Evolutionary conservation across 1,140 invertebrate species (phyloP).

Genomic region (Fragariocoptes setiger): DNA sequence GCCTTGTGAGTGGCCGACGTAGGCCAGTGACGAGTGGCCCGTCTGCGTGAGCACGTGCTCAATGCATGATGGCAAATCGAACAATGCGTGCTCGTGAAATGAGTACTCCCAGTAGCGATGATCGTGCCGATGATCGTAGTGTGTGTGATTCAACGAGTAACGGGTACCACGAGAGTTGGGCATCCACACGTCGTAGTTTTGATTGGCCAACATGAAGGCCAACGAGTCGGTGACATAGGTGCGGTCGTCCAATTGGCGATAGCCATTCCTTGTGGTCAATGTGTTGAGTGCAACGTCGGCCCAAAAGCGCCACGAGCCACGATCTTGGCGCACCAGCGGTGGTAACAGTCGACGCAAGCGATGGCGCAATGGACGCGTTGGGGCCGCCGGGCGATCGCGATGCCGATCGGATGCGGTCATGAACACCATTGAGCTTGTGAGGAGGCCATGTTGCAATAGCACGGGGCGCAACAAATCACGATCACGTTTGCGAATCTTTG

Average conservation of each 20-base stretch:
- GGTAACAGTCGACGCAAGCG: neutral
- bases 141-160: conserved; percentile 15
- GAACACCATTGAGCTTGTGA: neutral
- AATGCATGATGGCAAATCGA: conserved; percentile 21
- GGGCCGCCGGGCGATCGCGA: neutral
- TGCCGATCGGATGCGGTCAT: neutral
- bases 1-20: conserved; percentile 5
- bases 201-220: neutral
- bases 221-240: neutral
- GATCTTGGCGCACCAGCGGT: neutral
- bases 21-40: neutral
- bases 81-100: conserved; percentile 14
- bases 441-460: neutral
- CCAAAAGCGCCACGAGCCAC: neutral
- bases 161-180: conserved; percentile 20
- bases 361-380: neutral
- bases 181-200: conserved; percentile 22
- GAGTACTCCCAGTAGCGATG: conserved; percentile 22
- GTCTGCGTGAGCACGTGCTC: conserved; percentile 17
- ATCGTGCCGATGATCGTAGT: conserved; percentile 15
- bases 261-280: neutral
- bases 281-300: neutral
- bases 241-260: neutral
- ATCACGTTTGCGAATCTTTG: neutral
- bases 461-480: no score